Evolutionary conservation across 2,888 invertebrate genomes (phyloP).

Genomic region (Odontomyia ornata): DNA sequence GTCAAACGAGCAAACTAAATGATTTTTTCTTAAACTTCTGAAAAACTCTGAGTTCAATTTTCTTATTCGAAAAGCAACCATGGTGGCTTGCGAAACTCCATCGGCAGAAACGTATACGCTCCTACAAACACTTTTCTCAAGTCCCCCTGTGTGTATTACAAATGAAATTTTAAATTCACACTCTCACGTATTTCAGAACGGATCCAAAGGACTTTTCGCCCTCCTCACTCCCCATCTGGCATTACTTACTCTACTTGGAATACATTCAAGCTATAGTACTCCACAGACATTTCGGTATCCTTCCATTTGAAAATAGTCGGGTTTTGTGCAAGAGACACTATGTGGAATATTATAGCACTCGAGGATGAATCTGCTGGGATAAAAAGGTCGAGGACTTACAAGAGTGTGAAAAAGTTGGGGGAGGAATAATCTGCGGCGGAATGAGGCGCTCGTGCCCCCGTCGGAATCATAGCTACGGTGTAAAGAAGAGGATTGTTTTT

Average conservation of each 20-base stretch:
- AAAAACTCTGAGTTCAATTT: slow-evolving; percentile 26
- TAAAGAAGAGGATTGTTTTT: slow-evolving; percentile 43
- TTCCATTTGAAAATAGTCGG: slow-evolving; percentile 33
- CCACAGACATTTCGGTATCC: slow-evolving; percentile 32
- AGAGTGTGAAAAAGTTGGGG: slow-evolving; percentile 3
- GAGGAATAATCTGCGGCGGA: background rate
- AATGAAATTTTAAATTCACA: slow-evolving; percentile 51
- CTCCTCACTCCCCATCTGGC: background rate
- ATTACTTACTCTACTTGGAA: background rate
- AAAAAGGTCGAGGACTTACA: slow-evolving; percentile 18
- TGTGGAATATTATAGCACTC: slow-evolving; percentile 30
- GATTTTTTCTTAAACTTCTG: slow-evolving; percentile 1
- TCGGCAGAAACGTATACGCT: background rate
- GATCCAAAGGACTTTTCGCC: slow-evolving; percentile 41
- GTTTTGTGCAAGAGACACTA: slow-evolving; percentile 19
- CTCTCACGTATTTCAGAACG: slow-evolving; percentile 46
- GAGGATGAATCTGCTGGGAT: slow-evolving; percentile 2
- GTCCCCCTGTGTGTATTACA: slow-evolving; percentile 47
- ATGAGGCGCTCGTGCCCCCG: too few relatives aligned
- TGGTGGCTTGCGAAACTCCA: slow-evolving; percentile 36
- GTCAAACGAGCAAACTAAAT: too few relatives aligned
- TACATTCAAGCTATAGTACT: slow-evolving; percentile 24
- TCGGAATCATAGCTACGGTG: background rate
- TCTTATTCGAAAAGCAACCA: slow-evolving; percentile 11
- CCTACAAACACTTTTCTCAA: background rate